Evolutionary conservation across 2,888 invertebrate genomes (phyloP).

Genomic region (Alitta virens): DNA sequence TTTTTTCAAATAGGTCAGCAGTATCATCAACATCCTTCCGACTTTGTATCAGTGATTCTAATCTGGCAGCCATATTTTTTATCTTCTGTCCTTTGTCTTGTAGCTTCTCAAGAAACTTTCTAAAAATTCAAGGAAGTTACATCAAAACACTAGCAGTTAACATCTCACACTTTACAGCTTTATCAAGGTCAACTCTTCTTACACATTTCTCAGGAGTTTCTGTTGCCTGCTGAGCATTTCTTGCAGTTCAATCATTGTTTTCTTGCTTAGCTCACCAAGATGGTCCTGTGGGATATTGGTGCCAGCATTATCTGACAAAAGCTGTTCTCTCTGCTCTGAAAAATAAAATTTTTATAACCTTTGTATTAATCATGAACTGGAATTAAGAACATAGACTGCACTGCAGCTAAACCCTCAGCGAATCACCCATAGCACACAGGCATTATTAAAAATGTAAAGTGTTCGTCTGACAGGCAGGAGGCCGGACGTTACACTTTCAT

Average conservation of each 20-base stretch:
- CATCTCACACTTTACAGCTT: too few relatives aligned
- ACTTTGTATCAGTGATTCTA: background rate
- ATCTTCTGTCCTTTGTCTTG: conserved; percentile 11
- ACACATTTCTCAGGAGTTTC: background rate
- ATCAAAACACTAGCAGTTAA: too few relatives aligned
- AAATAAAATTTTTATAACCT: too few relatives aligned
- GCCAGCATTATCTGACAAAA: too few relatives aligned
- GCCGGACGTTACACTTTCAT: too few relatives aligned
- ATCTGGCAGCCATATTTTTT: background rate
- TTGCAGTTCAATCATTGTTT: background rate
- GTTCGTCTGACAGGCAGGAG: too few relatives aligned
- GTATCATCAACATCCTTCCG: conserved; percentile 1
- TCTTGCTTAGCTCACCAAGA: background rate
- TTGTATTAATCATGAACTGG: too few relatives aligned
- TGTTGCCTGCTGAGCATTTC: background rate
- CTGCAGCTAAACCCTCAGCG: too few relatives aligned
- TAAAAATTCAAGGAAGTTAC: background rate
- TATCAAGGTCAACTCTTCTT: background rate
- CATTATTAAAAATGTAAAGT: too few relatives aligned
- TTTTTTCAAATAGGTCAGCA: conserved; percentile 1
- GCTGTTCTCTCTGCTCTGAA: too few relatives aligned
- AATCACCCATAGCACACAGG: too few relatives aligned
- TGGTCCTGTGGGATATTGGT: background rate
- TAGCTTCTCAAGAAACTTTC: conserved; percentile 1
- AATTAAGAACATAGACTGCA: too few relatives aligned